Conservation (phyloP, 1,140 invertebrate genomes). For the Phymastichus coffea region DNA sequence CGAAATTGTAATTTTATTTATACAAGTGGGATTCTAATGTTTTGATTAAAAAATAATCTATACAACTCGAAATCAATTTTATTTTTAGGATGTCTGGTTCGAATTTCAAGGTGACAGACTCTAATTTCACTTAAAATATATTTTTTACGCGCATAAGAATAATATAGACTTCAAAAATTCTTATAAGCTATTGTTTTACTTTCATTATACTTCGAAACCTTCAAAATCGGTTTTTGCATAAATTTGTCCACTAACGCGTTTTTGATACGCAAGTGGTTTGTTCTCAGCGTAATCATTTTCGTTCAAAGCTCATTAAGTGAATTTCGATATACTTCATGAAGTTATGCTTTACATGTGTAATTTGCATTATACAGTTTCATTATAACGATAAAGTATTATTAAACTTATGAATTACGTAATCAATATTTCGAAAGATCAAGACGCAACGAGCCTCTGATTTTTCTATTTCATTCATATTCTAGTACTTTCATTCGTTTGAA, state of each 20-base stretch:
- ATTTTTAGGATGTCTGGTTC: no score
- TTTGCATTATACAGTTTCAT: neutral
- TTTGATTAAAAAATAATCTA: no score
- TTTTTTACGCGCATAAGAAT: no score
- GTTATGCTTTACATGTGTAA: neutral
- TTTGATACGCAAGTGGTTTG: neutral
- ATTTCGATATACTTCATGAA: slow-evolving; percentile 4
- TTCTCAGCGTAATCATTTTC: neutral
- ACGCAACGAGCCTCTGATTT: no score
- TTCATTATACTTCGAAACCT: slow-evolving; percentile 5
- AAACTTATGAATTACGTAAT: neutral
- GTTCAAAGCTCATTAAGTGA: slow-evolving; percentile 22
- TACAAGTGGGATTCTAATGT: no score
- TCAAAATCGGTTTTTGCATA: slow-evolving; percentile 10
- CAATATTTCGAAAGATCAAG: no score
- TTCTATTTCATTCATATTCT: slow-evolving; percentile 2
- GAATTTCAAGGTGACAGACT: no score
- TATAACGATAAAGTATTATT: neutral
- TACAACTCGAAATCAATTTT: no score
- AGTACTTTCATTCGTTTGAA: slow-evolving; percentile 21
- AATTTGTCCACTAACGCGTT: neutral
- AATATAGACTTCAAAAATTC: no score
- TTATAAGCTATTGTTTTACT: slow-evolving; percentile 2
- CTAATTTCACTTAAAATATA: no score
- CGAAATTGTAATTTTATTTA: no score